Evolutionary conservation across 2,113 vertebrate species (phyloP), one percentile per base, ranked within the genome.

Genomic region (Parus major): DNA sequence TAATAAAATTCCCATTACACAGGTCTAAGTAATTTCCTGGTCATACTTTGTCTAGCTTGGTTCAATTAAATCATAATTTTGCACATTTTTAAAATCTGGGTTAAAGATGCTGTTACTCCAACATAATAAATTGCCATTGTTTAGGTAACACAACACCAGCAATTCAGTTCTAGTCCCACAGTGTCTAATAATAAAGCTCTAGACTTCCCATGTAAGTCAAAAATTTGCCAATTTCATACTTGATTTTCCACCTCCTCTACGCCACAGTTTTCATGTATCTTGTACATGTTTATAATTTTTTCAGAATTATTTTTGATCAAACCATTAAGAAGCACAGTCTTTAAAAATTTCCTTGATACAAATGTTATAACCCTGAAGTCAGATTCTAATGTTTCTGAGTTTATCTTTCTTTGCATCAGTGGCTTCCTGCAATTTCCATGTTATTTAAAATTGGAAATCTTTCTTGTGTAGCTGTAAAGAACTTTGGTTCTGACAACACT

Each of bases 171-270:
- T 46, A 95, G 39, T 93, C 57, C 64, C 46, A 64, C 44, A 19
- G 18, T 80, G n/a, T 84, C 65, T 88, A 84, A 94, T n/a, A 92
- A 66, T 56, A 86, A 95, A 96, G 41, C 47, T n/a, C 44, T 55
- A 41, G 42, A 83, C 35, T 90, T 72, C 42, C 22, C 47, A 61
- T 36, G 55, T 55, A 95, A 82, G 41, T 82, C 15, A 82, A 94
- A 95, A 93, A 94, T 36, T 78, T 87, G 39, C n/a, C 49, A 91
- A 44, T 95, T 93, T 96, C 89, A 93, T 85, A 92, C 80, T 92
- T 89, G 77, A 85, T 96, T 97, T 94, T 95, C 82, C 46, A 93
- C 41, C 52, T 92, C 35, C 41, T 94, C 29, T 57, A 44, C 22
- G 88, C 27, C 44, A 44, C 36, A 94, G 25, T 69, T 86, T 87